Base-by-base conservation (phyloP, 2,797 vertebrate genomes). In the Distichodus sexfasciatus region DNA sequence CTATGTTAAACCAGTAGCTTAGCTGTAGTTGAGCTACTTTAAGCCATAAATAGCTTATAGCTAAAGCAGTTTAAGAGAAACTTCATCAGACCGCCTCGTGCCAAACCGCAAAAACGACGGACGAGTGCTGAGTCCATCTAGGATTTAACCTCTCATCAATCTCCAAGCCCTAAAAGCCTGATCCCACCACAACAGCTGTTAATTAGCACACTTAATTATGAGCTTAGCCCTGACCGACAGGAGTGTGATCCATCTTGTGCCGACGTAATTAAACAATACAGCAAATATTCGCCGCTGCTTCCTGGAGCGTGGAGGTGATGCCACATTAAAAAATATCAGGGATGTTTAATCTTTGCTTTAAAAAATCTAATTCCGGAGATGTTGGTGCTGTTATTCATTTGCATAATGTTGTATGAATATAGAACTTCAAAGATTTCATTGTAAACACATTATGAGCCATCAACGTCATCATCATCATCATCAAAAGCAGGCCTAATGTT, bases 171-270 rank as follows among this genome's bases (percentile, higher is more conserved):
- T 14, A 48, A 70, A 74, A 77, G 53, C 46, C 65, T 67, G 76
- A 61, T 76, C 72, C 70, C 46, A 63, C 72, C 59, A 47, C 67
- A 79, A 66, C 75, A 80, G 70, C 72, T 72, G 73, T 76, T 81
- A 79, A 82, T 81, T 82, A 79, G 75, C 71, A 69, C 66, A 74
- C 73, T 69, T 79, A 79, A 79, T 82, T 76, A 81, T 48, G 41
- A 71, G 70, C 76, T 78, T 79, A 77, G 67, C 68, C 70, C 70
- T 77, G 70, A 75, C 75, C 76, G 69, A 76, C 75, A 74, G 75
- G 55, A 77, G 61, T 71, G 64, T 67, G 72, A 69, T 66, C 71
- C 73, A 74, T 69, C 63, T 71, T 53, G 60, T 58, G 53, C 67
- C 61, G 70, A 74, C 63, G 68, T 76, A 71, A 81, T 77, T 76